A percentile compares a stretch with the other conserved stretches of the same genome.
Evolutionary conservation across 2,113 vertebrate genomes (phyloP).

Genomic region (Cinclus mexicanus): DNA sequence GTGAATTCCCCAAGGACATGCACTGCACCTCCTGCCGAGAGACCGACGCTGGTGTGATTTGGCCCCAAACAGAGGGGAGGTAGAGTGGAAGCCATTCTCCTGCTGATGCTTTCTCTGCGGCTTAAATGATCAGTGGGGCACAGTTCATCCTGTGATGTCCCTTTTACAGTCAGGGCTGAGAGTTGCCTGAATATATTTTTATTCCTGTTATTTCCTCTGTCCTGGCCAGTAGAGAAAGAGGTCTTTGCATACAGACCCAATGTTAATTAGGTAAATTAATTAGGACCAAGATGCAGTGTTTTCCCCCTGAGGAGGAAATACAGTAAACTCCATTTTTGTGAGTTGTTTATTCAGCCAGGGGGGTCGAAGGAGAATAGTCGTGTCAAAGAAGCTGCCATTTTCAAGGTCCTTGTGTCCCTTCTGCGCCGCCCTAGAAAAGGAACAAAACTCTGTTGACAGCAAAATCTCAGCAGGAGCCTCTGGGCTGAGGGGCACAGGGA

Average conservation of each 20-base stretch:
- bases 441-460: conserved; percentile 68
- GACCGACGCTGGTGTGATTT: accelerated
- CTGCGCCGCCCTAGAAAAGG: neutral
- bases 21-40: neutral
- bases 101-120: accelerated
- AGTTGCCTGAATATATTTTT: conserved; percentile 13
- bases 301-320: conserved; percentile 52
- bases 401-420: conserved; percentile 56
- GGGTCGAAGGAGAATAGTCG: conserved; percentile 34
- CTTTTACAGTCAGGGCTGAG: neutral
- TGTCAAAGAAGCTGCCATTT: conserved; percentile 59
- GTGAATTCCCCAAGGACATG: accelerated
- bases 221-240: neutral
- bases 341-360: conserved; percentile 53
- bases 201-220: neutral
- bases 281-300: conserved; percentile 49
- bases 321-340: conserved; percentile 40
- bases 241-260: conserved; percentile 19
- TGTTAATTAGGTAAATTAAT: conserved; percentile 65
- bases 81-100: accelerated
- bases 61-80: neutral
- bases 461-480: conserved; percentile 52
- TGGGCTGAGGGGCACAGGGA: conserved; percentile 20
- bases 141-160: neutral
- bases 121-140: accelerated